Evolutionary conservation across 2,113 vertebrate species (phyloP).

Genomic region (Catharus fuscescens): DNA sequence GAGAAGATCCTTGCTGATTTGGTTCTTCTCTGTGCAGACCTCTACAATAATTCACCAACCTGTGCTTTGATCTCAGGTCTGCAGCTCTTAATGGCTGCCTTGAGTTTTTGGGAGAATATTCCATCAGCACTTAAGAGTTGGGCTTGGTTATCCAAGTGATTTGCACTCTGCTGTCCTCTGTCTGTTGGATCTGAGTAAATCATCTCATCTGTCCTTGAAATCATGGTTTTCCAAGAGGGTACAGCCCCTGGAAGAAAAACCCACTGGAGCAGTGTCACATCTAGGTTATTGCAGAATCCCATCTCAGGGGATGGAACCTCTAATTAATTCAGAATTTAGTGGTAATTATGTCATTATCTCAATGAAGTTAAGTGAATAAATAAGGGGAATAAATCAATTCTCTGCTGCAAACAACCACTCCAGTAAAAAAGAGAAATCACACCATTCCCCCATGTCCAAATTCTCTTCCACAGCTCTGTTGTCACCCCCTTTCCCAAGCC

Average conservation of each 20-base stretch:
- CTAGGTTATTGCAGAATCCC: neutral
- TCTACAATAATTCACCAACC: neutral
- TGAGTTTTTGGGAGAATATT: neutral
- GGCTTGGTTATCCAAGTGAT: neutral
- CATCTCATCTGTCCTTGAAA: neutral
- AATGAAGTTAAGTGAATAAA: neutral
- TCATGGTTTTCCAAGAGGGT: neutral
- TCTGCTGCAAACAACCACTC: neutral
- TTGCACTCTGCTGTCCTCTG: neutral
- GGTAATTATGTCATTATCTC: neutral
- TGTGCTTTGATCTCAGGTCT: neutral
- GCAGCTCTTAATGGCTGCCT: neutral
- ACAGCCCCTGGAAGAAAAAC: neutral
- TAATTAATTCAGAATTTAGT: neutral
- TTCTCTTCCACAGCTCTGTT: neutral
- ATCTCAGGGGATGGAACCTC: neutral
- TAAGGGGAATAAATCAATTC: neutral
- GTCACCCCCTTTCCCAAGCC: neutral
- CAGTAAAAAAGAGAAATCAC: neutral
- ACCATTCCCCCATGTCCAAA: rapidly evolving
- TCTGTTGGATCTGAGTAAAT: neutral
- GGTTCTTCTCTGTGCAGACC: neutral
- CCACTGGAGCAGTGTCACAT: neutral
- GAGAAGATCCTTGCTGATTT: neutral
- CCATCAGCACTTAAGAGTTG: neutral